Evolutionary conservation across 2,888 invertebrate genomes (phyloP), one percentile per base, ranked within the genome.

Genomic region (Volucella inanis): DNA sequence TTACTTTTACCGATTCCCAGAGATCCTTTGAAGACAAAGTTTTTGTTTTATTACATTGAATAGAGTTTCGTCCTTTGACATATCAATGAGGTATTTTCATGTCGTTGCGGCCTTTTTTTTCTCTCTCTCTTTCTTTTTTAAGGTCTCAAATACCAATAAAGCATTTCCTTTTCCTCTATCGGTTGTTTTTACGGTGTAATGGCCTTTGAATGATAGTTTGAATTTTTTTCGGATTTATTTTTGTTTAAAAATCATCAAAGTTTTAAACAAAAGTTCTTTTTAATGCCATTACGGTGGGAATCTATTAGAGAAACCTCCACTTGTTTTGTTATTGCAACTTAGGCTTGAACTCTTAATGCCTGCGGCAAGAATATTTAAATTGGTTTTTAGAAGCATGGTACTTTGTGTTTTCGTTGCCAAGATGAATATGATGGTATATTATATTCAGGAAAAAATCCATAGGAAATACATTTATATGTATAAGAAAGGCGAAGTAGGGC

Each of bases 21-120:
- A 15, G 70, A 70, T 50, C 54, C 61, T 67, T 54, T 70, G 68
- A 64, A 57, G 14, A 54, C 12, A 57, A 64, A 70, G 8, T 77
- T 67, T 62, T 77, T 77, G 76, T 77, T 68, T 77, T 77, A 77
- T 77, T 68, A 68, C 47, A 41, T 22, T 49, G 70, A 62, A 77
- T 68, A 70, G 55, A 70, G 77, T 70, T 77, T 77, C 43, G 62
- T 70, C 54, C 62, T 77, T 62, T 77, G 62, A 77, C 55, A 77
- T 70, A 62, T 41, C 77, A 68, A 47, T 67, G 62, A 55, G 45
- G 59, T 31, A 31, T 31, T 31, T 31, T 31, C 31, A 1, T 31
- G 31, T 31, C 4, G 31, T 41, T 18, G 18, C 18, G 1, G 18
- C 41, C 22, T 61, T 15, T 52, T 45, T 55, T 22, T 22, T 0